Percentiles rank a stretch among this genome's conserved stretches.
These are phyloP conservation scores for Sander vitreus DNA, from an alignment of 2,113 vertebrate species.

Conservation along the genomic window DNA sequence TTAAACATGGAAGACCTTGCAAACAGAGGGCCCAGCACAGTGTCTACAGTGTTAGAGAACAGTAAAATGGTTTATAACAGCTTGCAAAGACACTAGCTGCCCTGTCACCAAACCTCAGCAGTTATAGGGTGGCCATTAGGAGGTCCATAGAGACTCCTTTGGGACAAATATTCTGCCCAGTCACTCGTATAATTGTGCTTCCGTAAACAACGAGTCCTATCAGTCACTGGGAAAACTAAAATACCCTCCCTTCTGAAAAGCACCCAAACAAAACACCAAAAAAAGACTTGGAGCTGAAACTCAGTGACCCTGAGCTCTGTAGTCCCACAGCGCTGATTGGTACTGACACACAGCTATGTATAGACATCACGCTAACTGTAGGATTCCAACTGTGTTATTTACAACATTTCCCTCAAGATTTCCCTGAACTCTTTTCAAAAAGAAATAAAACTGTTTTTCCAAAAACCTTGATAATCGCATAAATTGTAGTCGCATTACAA, in stretches of 20 bases:
- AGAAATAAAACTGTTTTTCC: neutral
- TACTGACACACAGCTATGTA: constrained; percentile 35
- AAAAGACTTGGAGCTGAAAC: constrained; percentile 54
- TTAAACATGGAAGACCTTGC: constrained; percentile 25
- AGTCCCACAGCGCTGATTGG: constrained; percentile 38
- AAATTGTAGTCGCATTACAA: neutral
- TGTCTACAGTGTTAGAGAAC: constrained; percentile 40
- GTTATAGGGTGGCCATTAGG: constrained; percentile 46
- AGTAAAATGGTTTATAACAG: constrained; percentile 63
- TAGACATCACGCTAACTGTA: constrained; percentile 9
- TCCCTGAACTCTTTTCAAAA: neutral
- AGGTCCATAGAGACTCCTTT: constrained; percentile 56
- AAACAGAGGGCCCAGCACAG: constrained; percentile 31
- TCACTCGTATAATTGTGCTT: constrained; percentile 71
- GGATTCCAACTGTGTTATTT: constrained; percentile 11
- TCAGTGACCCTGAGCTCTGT: constrained; percentile 62
- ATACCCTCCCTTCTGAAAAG: constrained; percentile 58
- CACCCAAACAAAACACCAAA: constrained; percentile 73
- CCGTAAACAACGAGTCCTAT: constrained; percentile 71
- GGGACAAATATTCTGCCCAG: constrained; percentile 51
- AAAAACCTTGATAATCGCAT: neutral
- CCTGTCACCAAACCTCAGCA: constrained; percentile 27
- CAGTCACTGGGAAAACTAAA: constrained; percentile 70
- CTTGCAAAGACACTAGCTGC: constrained; percentile 45
- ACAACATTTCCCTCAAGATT: neutral